A percentile compares a stretch with the other conserved stretches of the same genome.
Conservation (phyloP, 2,888 invertebrate species). For the Drosophila tanythrix region DNA sequence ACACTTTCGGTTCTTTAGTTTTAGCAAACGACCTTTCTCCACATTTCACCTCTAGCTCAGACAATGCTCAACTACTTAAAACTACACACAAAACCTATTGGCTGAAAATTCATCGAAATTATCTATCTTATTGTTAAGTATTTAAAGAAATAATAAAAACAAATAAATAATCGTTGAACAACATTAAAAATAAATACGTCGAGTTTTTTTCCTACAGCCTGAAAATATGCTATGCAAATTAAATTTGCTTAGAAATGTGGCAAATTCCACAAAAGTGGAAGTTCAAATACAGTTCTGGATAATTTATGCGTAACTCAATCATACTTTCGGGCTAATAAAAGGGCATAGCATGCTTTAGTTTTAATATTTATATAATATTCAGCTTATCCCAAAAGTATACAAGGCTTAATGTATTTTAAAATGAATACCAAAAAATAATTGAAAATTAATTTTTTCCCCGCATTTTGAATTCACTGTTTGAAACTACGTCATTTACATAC, state of each 20-base stretch:
- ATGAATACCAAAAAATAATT: not conserved
- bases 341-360: not conserved
- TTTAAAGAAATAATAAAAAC: slow-evolving; percentile 57
- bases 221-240: slow-evolving; percentile 47
- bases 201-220: slow-evolving; percentile 20
- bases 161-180: slow-evolving; percentile 70
- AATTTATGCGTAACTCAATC: not conserved
- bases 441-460: not conserved
- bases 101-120: slow-evolving; percentile 44
- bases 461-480: not conserved
- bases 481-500: not conserved
- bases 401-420: not conserved
- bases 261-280: not conserved
- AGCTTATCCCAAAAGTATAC: slow-evolving; percentile 7
- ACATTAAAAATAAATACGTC: not conserved
- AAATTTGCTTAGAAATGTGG: not conserved
- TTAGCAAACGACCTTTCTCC: slow-evolving; percentile 34
- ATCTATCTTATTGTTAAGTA: slow-evolving; percentile 64
- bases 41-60: slow-evolving; percentile 33
- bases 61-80: slow-evolving; percentile 14
- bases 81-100: slow-evolving; percentile 26
- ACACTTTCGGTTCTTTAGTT: slow-evolving; percentile 47
- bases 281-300: not conserved
- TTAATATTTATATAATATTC: not conserved
- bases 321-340: not conserved